Conservation (phyloP, 2,113 vertebrate species). For the Atlantisia rogersi region DNA sequence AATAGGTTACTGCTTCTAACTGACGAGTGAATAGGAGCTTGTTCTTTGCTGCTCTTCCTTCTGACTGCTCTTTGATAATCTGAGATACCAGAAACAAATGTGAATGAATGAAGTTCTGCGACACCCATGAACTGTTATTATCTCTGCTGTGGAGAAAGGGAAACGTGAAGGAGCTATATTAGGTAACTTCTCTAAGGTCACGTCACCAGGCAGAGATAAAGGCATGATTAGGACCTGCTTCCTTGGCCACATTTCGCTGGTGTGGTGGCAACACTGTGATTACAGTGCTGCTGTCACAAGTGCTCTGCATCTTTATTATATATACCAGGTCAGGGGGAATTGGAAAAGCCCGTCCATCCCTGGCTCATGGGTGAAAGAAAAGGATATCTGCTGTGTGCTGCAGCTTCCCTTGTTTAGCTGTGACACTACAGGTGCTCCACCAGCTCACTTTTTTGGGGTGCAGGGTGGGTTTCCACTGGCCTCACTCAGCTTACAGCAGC, state of each 20-base stretch:
- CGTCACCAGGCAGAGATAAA: background rate
- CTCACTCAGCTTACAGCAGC: accelerated
- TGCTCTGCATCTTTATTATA: background rate
- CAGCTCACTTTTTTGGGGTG: background rate
- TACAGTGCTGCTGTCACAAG: background rate
- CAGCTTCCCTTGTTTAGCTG: background rate
- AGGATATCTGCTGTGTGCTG: background rate
- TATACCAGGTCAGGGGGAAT: background rate
- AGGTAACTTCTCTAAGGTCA: conserved; percentile 30
- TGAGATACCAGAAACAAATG: conserved; percentile 29
- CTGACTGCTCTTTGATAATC: conserved; percentile 41
- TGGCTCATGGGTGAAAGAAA: background rate
- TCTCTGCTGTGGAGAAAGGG: background rate
- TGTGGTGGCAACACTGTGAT: accelerated
- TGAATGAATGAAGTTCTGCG: conserved; percentile 44
- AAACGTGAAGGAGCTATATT: background rate
- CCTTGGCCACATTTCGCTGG: background rate
- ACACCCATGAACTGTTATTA: background rate
- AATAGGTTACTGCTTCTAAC: conserved; percentile 34
- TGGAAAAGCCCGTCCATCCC: background rate
- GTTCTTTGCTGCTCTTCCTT: conserved; percentile 36
- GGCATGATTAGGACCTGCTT: background rate
- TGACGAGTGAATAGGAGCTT: conserved; percentile 30
- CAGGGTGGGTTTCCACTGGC: background rate
- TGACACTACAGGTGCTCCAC: background rate